These are phyloP conservation scores for Microcebus griseorufus DNA, from an alignment of 2,113 vertebrate genomes.

Conservation along the genomic window DNA sequence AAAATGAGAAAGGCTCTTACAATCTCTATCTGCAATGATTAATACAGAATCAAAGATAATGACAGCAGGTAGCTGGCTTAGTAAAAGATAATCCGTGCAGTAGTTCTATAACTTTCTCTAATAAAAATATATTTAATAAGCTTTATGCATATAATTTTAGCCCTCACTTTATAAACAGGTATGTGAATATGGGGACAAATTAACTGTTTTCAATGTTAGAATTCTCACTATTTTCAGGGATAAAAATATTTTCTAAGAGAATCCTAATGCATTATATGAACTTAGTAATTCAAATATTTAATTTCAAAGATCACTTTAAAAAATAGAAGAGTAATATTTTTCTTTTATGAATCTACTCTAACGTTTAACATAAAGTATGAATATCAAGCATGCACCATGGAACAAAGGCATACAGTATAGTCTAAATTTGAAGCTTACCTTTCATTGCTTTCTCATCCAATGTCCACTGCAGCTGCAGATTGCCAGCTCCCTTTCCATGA, in stretches of 20 bases:
- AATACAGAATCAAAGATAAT: slow-evolving; percentile 41
- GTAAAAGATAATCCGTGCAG: background rate
- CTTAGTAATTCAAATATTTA: slow-evolving; percentile 35
- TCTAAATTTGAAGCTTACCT: slow-evolving; percentile 82
- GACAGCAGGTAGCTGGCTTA: background rate
- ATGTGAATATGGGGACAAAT: slow-evolving; percentile 27
- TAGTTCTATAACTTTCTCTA: slow-evolving; percentile 15
- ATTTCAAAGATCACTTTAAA: background rate
- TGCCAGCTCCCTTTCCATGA: slow-evolving; percentile 85
- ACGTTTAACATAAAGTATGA: slow-evolving; percentile 46
- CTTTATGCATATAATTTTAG: background rate
- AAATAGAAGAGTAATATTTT: slow-evolving; percentile 24
- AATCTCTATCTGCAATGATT: background rate
- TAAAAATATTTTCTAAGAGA: slow-evolving; percentile 46
- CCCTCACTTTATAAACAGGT: slow-evolving; percentile 3
- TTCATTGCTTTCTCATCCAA: slow-evolving; percentile 80
- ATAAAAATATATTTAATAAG: slow-evolving; percentile 29
- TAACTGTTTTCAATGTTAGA: slow-evolving; percentile 14
- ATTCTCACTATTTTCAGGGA: slow-evolving; percentile 40
- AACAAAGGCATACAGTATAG: slow-evolving; percentile 66
- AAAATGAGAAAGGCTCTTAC: background rate
- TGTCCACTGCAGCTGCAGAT: slow-evolving; percentile 86
- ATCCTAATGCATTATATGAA: background rate
- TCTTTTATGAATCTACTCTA: slow-evolving; percentile 34
- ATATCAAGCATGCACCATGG: slow-evolving; percentile 42